These are phyloP conservation scores for Pygocentrus nattereri DNA, from an alignment of 2,797 vertebrate species.

Conservation along the genomic window DNA sequence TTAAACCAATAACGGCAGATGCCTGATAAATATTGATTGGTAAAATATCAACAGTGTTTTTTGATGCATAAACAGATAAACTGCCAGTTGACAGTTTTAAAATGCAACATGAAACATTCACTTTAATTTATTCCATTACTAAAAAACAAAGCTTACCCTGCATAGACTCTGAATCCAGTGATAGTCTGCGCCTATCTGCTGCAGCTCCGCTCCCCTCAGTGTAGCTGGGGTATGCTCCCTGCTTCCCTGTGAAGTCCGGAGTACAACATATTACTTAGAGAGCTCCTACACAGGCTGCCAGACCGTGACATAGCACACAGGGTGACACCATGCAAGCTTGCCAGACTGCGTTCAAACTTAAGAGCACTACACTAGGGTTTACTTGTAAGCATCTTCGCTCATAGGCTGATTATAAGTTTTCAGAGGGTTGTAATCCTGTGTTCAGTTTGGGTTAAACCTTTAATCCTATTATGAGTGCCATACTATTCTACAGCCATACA, in stretches of 20 bases:
- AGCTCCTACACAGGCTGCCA: conserved; percentile 35
- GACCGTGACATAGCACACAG: background rate
- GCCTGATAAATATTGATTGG: too few relatives aligned
- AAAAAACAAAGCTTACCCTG: conserved; percentile 69
- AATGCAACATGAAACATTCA: too few relatives aligned
- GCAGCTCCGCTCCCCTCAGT: conserved; percentile 75
- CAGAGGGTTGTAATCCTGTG: conserved; percentile 71
- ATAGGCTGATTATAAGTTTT: conserved; percentile 75
- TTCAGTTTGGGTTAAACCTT: conserved; percentile 76
- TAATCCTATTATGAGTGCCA: conserved; percentile 74
- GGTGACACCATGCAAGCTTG: background rate
- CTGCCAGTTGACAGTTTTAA: too few relatives aligned
- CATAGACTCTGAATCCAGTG: conserved; percentile 80
- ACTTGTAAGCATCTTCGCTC: conserved; percentile 60
- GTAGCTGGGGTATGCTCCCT: conserved; percentile 78
- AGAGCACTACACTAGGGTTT: conserved; percentile 56
- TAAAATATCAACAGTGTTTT: too few relatives aligned
- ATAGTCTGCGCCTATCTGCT: conserved; percentile 78
- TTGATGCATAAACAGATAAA: too few relatives aligned
- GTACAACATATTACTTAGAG: conserved; percentile 40
- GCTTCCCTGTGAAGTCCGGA: conserved; percentile 75
- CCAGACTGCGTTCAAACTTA: conserved; percentile 23
- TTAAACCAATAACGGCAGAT: too few relatives aligned
- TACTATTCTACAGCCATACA: conserved; percentile 39
- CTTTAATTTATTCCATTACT: background rate